phyloP scores from a whole-genome alignment of 2,888 invertebrate species.

The Cynaeus angustus region DNA sequence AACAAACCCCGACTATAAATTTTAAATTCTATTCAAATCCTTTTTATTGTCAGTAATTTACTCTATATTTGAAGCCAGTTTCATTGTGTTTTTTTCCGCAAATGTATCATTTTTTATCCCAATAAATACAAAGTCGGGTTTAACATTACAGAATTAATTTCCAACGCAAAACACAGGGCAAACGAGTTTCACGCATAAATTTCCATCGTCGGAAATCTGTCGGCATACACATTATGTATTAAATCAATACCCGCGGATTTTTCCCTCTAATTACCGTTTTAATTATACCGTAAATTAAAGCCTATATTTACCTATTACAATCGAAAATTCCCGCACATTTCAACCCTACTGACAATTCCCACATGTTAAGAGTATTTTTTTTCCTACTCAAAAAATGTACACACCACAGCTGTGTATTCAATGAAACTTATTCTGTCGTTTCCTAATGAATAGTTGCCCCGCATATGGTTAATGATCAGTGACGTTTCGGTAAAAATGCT shows the following conservation, averaged over 20 bases:
- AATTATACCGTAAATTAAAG: neutral
- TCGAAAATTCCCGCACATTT: neutral
- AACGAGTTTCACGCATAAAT: conserved; percentile 11
- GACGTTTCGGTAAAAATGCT: conserved; percentile 31
- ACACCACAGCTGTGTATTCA: conserved; percentile 58
- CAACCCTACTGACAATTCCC: conserved; percentile 45
- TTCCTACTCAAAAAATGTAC: conserved; percentile 36
- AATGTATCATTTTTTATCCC: too few species aligned
- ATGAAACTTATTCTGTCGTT: conserved; percentile 53
- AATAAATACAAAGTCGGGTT: too few species aligned
- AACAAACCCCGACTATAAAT: too few species aligned
- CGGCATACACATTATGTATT: conserved; percentile 7
- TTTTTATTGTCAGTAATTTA: too few species aligned
- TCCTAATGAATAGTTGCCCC: conserved; percentile 56
- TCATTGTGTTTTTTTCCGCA: too few species aligned
- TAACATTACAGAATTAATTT: neutral
- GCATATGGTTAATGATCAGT: conserved; percentile 59
- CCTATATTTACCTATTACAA: neutral
- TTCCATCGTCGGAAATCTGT: conserved; percentile 7
- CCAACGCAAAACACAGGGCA: neutral
- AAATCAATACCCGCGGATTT: neutral
- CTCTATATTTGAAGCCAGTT: too few species aligned
- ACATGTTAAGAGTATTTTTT: conserved; percentile 46
- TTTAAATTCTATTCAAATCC: too few species aligned
- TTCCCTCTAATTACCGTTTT: neutral